phyloP scores from a whole-genome alignment of 2,113 vertebrate genomes.

The Grantiella picta region DNA sequence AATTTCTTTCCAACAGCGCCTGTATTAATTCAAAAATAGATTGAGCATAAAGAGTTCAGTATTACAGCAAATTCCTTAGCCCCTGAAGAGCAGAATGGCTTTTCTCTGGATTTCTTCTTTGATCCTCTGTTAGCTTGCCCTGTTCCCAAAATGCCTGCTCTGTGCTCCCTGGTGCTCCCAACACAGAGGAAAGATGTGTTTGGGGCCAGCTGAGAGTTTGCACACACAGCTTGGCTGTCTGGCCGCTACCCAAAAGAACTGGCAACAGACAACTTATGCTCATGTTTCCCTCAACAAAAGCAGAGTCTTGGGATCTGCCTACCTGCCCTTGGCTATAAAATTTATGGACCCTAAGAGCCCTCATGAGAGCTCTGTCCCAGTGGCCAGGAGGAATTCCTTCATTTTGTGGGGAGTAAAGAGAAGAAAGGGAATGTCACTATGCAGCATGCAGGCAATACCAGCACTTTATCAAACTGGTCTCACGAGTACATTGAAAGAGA shows the following conservation, averaged over 20 bases:
- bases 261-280: neutral
- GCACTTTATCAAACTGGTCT: neutral
- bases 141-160: neutral
- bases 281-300: neutral
- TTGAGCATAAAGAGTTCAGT: neutral
- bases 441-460: rapidly evolving
- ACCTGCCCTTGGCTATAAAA: neutral
- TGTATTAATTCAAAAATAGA: neutral
- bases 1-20: neutral
- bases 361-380: neutral
- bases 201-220: neutral
- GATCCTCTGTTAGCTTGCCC: neutral
- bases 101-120: neutral
- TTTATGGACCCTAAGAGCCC: neutral
- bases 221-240: neutral
- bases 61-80: neutral
- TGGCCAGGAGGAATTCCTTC: neutral
- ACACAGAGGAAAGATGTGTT: neutral
- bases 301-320: neutral
- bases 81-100: neutral
- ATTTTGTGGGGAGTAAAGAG: neutral
- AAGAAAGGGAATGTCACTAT: neutral
- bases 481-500: neutral
- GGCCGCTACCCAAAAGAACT: neutral
- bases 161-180: neutral